Evolutionary conservation across 2,797 vertebrate species (phyloP).

Genomic region (Micropoecilia bifurca): DNA sequence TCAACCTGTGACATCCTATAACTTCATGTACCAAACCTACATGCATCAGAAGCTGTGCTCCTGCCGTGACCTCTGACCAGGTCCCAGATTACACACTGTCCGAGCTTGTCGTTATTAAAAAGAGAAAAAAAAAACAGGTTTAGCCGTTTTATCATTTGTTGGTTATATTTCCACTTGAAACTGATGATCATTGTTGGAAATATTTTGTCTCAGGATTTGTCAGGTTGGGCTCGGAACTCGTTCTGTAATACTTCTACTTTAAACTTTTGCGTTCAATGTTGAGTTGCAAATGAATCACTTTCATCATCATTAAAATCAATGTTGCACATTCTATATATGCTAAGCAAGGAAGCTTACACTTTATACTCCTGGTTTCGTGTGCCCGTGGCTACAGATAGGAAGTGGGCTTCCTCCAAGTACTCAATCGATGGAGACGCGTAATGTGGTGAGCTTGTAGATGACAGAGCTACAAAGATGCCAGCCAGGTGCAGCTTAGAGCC

Average conservation of each 20-base stretch:
- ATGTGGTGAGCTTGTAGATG: not conserved
- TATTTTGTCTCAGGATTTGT: not conserved
- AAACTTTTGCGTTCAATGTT: not conserved
- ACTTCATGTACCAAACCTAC: slow-evolving; percentile 35
- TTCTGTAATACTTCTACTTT: not conserved
- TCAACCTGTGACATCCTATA: slow-evolving; percentile 44
- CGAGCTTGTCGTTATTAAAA: slow-evolving; percentile 22
- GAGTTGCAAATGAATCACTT: not conserved
- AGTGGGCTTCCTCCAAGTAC: too few species aligned
- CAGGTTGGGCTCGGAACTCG: not conserved
- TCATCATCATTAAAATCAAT: not conserved
- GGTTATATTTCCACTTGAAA: not conserved
- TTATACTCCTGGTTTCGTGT: not conserved
- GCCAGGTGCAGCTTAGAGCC: not conserved
- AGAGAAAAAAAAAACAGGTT: too few species aligned
- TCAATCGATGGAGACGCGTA: too few species aligned
- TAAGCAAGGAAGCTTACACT: not conserved
- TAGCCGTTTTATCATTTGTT: too few species aligned
- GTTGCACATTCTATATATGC: not conserved
- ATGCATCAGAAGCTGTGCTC: slow-evolving; percentile 5
- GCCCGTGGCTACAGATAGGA: too few species aligned
- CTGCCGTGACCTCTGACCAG: slow-evolving; percentile 22
- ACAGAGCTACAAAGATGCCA: not conserved
- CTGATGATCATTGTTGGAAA: not conserved
- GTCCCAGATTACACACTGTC: slow-evolving; percentile 31